phyloP scores from a whole-genome alignment of 2,797 vertebrate genomes.

The Clamator glandarius region DNA sequence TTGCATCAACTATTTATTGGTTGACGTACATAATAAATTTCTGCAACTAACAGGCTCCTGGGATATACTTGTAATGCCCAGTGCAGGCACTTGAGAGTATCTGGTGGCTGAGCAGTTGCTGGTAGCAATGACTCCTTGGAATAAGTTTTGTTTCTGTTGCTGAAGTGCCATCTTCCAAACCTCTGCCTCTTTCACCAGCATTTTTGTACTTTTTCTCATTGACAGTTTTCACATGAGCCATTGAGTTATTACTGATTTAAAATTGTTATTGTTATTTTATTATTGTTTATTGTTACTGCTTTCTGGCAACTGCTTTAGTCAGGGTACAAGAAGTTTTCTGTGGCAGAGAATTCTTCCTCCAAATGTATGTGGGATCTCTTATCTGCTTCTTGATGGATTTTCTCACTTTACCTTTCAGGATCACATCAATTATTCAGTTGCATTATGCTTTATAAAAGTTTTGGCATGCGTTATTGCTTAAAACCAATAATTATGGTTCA shows the following conservation, averaged over 20 bases:
- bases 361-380: neutral
- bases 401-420: neutral
- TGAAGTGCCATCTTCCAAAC: neutral
- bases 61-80: neutral
- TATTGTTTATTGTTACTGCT: no score
- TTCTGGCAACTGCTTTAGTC: neutral
- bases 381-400: neutral
- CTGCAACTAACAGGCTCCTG: neutral
- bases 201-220: neutral
- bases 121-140: neutral
- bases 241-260: neutral
- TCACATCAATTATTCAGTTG: neutral
- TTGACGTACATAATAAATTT: neutral
- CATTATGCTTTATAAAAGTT: neutral
- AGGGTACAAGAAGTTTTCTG: neutral
- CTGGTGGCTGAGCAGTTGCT: neutral
- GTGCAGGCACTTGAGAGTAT: neutral
- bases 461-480: neutral
- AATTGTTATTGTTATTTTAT: neutral
- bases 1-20: neutral
- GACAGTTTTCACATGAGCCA: neutral
- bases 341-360: neutral
- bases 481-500: slow-evolving; percentile 23
- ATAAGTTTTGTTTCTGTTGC: neutral
- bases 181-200: neutral